Evolutionary conservation across 2,888 invertebrate species (phyloP), one percentile per base, ranked within the genome.

Genomic region (Argyra leucocephala): DNA sequence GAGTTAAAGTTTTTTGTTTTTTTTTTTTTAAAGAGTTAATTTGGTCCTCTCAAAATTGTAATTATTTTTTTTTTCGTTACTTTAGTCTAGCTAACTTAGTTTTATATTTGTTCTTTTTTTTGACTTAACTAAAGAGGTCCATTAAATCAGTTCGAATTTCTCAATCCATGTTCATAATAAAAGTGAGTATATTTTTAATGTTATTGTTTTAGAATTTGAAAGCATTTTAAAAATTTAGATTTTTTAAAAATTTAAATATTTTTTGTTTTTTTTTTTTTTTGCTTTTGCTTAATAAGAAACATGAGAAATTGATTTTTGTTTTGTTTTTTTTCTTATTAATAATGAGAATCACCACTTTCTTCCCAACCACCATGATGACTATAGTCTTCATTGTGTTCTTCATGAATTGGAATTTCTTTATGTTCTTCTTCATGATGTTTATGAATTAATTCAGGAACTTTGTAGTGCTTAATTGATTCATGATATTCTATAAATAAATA

Each of bases 401-500:
- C 73, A 64, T 73, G 72, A 61, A 71, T 61, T 57, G 65, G 65
- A 31, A 65, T 64, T 57, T 68, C 63, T 62, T 65, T 22, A 57
- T 23, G 12, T 63, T 36, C 77, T 67, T 76, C 75, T 70, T 78
- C 73, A 63, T 74, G 71, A 69, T 86, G 84, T 31, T 87, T 81
- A 57, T 81, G 82, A 22, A 86, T 82, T 24, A 85, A 86, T 37
- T 88, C 85, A 3, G 86, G 85, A 64, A 89, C 86, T 77, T 90
- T 89, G 31, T 88, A 87, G 37, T 88, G 88, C 64, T 89, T 83
- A 65, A 85, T 85, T 74, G 87, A 88, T 71, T 88, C 69, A 59
- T 68, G 68, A 62, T 68, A 67, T 37, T 68, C 69, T 48, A n/a
- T 48, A n/a, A 31, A 31, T 7, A 31, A 31, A 31, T 37, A 9